Evolutionary conservation across 1,140 invertebrate genomes (phyloP), one percentile per base, ranked within the genome.

Genomic region (Nephila pilipes): DNA sequence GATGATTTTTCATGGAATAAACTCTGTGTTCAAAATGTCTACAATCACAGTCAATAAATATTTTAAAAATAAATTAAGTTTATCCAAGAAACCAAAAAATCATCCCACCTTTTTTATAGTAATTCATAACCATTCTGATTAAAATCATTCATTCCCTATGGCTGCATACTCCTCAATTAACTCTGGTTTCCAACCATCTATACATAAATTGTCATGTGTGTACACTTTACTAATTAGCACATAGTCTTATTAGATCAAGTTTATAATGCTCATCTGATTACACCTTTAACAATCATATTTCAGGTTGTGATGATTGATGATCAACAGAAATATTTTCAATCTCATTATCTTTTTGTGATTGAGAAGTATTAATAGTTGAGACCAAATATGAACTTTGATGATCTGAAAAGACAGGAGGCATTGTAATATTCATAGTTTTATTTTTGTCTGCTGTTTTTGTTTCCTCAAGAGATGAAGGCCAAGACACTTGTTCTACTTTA

Each of bases 401-500:
- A 75, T 90, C 87, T 85, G 79, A 29, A 36, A 89, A 54, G 12
- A n/a, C 32, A 54, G 85, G 89, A 36, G 93, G 93, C 83, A 94
- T 92, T 2, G 69, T 85, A 6, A 94, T 87, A 20, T 29, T 75
- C 4, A 92, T 60, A 55, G 36, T 46, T 65, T 94, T 94, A 58
- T 55, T 85, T 92, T 92, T 91, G 25, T 94, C 89, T 32, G 89
- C 5, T 60, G 20, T 25, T 29, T 63, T 87, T 57, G n/a, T 32
- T 63, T 80, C 83, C 29, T 90, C 93, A n/a, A 58, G 25, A 8
- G 36, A 54, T 55, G 85, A 63, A 54, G 91, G 91, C 93, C 93
- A 94, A 29, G 88, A 80, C 3, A 87, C 87, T 29, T 81, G 91
- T 57, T 94, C 93, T 10, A 91, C 88, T 65, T 93, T 94, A 87